Conservation (phyloP, 2,888 invertebrate species). For the Cephus pygmeus region DNA sequence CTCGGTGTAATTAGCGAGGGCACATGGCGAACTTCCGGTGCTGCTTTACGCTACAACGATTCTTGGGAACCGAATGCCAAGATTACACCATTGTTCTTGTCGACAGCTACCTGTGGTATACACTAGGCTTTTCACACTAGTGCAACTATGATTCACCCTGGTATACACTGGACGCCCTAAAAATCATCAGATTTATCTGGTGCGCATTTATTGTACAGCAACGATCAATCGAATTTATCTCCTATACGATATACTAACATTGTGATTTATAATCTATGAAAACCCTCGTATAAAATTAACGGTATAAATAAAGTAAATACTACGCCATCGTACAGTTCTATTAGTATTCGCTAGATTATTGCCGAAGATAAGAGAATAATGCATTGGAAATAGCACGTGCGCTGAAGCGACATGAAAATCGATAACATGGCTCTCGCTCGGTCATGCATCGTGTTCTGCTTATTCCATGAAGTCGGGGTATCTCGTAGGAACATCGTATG, state of each 20-base stretch:
- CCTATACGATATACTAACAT: background rate
- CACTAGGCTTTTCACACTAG: background rate
- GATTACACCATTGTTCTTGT: conserved; percentile 56
- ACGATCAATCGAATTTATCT: background rate
- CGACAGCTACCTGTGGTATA: background rate
- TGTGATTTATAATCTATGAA: background rate
- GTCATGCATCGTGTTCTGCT: background rate
- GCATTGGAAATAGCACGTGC: background rate
- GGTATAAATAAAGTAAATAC: background rate
- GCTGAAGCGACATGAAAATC: background rate
- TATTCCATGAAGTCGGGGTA: background rate
- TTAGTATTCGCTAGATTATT: background rate
- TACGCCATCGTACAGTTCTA: background rate
- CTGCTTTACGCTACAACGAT: conserved; percentile 54
- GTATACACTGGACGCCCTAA: background rate
- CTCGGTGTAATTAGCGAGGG: conserved; percentile 59
- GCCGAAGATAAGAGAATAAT: background rate
- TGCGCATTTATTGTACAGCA: background rate
- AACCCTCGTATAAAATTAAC: background rate
- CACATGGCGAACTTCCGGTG: conserved; percentile 61
- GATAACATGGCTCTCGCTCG: background rate
- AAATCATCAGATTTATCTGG: background rate
- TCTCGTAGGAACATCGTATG: background rate
- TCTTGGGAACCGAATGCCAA: conserved; percentile 57
- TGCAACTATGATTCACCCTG: background rate